Base-by-base conservation (phyloP, 2,888 invertebrate species). In the Onthophagus sagittarius region DNA sequence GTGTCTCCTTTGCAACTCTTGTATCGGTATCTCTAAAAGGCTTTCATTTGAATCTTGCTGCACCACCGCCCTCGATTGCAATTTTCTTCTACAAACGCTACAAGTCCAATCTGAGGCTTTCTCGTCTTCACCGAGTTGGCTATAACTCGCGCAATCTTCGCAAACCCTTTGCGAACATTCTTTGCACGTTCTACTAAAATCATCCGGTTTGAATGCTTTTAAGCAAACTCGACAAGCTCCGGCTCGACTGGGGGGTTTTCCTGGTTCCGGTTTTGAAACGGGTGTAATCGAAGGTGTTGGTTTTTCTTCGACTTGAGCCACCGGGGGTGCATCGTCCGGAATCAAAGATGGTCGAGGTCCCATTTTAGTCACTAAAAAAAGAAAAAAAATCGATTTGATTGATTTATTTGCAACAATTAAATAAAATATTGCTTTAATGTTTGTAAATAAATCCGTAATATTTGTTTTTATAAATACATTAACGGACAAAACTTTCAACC, bases 91-190 rank as follows among this genome's bases (percentile, higher is more conserved):
- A 83, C 96, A 96, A 14, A 96, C 95, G 78, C 95, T 95, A 86
- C 96, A 96, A 74, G 94, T 91, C 96, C 96, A 96, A 79, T 91
- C 91, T 77, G 94, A 94, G 85, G 92, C 90, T 81, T 95, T 94
- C 81, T 95, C 94, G 77, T 93, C 93, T 81, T 94, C 93, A 76
- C 93, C 91, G 73, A 93, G 89, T 81, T 94, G 94, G 79, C 95
- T 95, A 85, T 96, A 96, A 72, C 95, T 95, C 78, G 96, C 95
- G 84, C 96, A 96, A 86, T 96, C 96, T 85, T 96, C 96, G 85
- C 96, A 96, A 71, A 96, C 95, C 79, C 94, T 91, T 83, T 95
- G 94, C 82, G 94, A 93, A 85, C 96, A 97, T 86, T 95, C 96
- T 81, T 92, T 93, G 86, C 96, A 97, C 71, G 92, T 93, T 84